These are phyloP conservation scores for Drosophila trichaetosa DNA, from an alignment of 2,888 invertebrate species.

Conservation along the genomic window DNA sequence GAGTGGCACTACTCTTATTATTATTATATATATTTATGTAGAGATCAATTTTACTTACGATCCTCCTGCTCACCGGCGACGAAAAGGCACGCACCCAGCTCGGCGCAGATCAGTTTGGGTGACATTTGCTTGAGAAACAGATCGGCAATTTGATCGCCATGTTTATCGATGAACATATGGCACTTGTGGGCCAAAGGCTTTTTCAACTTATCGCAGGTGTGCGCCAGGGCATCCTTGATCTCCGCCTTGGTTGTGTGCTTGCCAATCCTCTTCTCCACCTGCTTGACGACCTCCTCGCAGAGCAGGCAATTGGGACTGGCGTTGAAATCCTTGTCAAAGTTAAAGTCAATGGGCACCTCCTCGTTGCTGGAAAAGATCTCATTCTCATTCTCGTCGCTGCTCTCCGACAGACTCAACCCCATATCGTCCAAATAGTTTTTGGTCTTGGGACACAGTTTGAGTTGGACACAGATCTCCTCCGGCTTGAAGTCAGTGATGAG, in stretches of 20 bases:
- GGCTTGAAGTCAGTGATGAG: conserved; percentile 90
- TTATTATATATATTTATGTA: neutral
- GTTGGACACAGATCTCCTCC: conserved; percentile 91
- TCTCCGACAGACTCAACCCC: conserved; percentile 65
- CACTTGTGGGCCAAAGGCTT: conserved; percentile 87
- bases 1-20: too few species aligned
- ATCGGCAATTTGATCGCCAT: conserved; percentile 90
- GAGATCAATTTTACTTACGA: conserved; percentile 70
- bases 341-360: conserved; percentile 78
- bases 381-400: conserved; percentile 74
- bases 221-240: conserved; percentile 80
- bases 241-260: conserved; percentile 79
- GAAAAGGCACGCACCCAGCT: conserved; percentile 88
- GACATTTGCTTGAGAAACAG: conserved; percentile 89
- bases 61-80: conserved; percentile 73
- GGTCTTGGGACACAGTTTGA: conserved; percentile 89
- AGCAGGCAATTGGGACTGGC: conserved; percentile 79
- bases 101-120: conserved; percentile 89
- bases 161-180: conserved; percentile 89
- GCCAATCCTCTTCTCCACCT: conserved; percentile 81
- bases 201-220: conserved; percentile 79
- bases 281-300: conserved; percentile 81
- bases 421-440: conserved; percentile 83
- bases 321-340: conserved; percentile 64
- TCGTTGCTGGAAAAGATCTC: conserved; percentile 67